Evolutionary conservation across 2,797 vertebrate species (phyloP).

Genomic region (Leucoraja ocellata): DNA sequence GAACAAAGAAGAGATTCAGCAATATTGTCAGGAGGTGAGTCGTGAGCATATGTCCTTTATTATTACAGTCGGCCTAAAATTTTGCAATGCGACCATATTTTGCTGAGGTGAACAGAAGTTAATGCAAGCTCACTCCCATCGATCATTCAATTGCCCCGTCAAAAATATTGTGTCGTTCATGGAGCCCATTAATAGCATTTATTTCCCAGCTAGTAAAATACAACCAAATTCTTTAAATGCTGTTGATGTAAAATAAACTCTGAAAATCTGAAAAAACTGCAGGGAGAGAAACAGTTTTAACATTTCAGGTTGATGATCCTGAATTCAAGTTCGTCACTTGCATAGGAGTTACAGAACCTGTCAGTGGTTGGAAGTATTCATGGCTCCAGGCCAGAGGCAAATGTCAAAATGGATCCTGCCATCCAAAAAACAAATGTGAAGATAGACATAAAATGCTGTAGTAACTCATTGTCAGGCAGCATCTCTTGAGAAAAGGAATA

Average conservation of each 20-base stretch:
- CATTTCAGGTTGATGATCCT: not conserved
- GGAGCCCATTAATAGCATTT: not conserved
- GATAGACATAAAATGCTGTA: too few relatives aligned
- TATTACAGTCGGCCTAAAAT: not conserved
- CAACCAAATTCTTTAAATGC: not conserved
- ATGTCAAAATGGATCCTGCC: not conserved
- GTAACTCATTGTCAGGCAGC: too few relatives aligned
- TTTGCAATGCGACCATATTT: not conserved
- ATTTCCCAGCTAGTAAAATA: not conserved
- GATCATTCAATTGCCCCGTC: not conserved
- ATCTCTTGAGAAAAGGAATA: too few relatives aligned
- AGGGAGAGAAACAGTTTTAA: not conserved
- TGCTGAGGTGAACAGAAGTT: not conserved
- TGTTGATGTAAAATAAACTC: not conserved
- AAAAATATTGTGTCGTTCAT: not conserved
- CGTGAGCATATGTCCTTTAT: not conserved
- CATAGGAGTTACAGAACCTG: not conserved
- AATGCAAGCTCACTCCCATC: not conserved
- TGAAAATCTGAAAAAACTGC: not conserved
- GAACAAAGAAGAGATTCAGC: constrained; percentile 81
- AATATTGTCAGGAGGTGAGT: constrained; percentile 95
- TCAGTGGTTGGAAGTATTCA: not conserved
- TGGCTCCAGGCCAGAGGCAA: not conserved
- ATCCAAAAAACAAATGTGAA: too few relatives aligned
- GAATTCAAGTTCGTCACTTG: not conserved